phyloP scores from a whole-genome alignment of 2,888 invertebrate genomes.

The Cryptops parisi region DNA sequence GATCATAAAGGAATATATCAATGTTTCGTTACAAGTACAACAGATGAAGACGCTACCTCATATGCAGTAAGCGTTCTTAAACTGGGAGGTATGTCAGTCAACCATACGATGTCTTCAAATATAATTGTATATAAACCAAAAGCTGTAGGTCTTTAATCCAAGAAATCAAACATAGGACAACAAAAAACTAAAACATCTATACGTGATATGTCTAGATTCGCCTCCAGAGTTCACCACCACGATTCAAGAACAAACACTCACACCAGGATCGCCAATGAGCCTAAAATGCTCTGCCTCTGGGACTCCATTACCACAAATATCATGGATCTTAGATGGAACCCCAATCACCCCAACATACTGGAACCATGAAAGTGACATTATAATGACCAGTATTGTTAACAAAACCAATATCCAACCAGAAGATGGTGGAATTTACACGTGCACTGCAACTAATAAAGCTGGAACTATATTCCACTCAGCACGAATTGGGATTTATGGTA shows the following conservation, averaged over 20 bases:
- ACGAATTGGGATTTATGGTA: too few species aligned
- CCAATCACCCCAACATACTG: too few species aligned
- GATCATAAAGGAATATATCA: too few species aligned
- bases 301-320: slow-evolving; percentile 4
- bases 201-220: too few species aligned
- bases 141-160: neutral
- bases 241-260: neutral
- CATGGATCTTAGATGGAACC: slow-evolving; percentile 5
- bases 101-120: too few species aligned
- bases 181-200: too few species aligned
- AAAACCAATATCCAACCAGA: slow-evolving; percentile 2
- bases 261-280: neutral
- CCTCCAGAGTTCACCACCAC: slow-evolving; percentile 2
- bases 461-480: too few species aligned
- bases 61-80: too few species aligned
- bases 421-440: slow-evolving; percentile 9
- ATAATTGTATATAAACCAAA: neutral
- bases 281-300: slow-evolving; percentile 2
- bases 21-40: too few species aligned
- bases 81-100: slow-evolving; percentile 8
- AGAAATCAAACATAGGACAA: too few species aligned
- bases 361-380: too few species aligned
- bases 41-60: too few species aligned
- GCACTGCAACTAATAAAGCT: slow-evolving; percentile 3
- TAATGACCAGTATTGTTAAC: neutral